phyloP scores from a whole-genome alignment of 2,888 invertebrate genomes.

The Pediacus dermestoides region DNA sequence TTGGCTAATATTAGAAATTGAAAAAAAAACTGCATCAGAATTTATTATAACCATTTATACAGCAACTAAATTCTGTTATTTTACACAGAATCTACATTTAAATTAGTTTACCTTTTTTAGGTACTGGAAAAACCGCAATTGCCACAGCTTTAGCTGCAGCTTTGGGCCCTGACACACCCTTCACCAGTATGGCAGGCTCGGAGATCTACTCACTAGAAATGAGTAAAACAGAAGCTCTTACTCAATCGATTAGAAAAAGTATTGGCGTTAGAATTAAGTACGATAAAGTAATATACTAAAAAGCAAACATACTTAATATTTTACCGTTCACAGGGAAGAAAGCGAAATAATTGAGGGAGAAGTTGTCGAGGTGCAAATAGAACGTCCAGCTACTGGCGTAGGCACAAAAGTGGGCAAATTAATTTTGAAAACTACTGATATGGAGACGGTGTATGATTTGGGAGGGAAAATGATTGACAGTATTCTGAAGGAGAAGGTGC shows the following conservation, averaged over 20 bases:
- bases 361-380: conserved; percentile 96
- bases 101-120: conserved; percentile 21
- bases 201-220: conserved; percentile 98
- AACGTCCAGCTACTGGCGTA: conserved; percentile 87
- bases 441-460: conserved; percentile 99
- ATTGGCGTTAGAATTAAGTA: conserved; percentile 79
- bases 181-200: conserved; percentile 97
- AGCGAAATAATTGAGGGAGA: conserved; percentile 99
- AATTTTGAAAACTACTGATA: conserved; percentile 97
- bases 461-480: conserved; percentile 98
- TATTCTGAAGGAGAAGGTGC: conserved; percentile 91
- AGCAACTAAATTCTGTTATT: too few relatives aligned
- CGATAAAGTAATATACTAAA: conserved; percentile 19
- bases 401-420: conserved; percentile 88
- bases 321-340: conserved; percentile 69
- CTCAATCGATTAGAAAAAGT: conserved; percentile 94
- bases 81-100: too few relatives aligned
- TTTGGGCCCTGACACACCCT: conserved; percentile 91
- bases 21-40: too few relatives aligned
- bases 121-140: conserved; percentile 94
- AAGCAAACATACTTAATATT: conserved; percentile 1
- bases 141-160: conserved; percentile 96
- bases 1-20: too few relatives aligned
- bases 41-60: too few relatives aligned
- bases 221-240: conserved; percentile 98